These are phyloP conservation scores for Chionis minor DNA, from an alignment of 2,113 vertebrate species.

Conservation along the genomic window DNA sequence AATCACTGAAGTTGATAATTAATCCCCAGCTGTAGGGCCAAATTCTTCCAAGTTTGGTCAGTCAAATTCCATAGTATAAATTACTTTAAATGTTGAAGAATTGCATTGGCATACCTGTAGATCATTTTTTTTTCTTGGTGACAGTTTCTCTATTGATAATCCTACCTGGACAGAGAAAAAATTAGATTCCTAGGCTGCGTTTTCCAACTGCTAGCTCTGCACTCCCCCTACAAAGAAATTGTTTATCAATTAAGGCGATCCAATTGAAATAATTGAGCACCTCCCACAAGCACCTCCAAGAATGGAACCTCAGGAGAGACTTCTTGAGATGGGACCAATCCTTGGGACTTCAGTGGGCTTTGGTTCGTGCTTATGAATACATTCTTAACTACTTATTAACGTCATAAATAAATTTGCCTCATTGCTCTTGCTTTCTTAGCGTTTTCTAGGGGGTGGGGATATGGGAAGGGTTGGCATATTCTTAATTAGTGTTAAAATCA, in stretches of 20 bases:
- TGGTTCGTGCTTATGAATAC: background rate
- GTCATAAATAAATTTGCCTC: background rate
- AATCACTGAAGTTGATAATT: background rate
- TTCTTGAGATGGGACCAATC: background rate
- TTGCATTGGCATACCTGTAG: background rate
- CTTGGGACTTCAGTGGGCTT: background rate
- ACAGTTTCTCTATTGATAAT: background rate
- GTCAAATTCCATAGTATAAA: background rate
- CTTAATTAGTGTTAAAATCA: constrained; percentile 5
- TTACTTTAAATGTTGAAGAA: background rate
- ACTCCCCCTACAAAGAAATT: background rate
- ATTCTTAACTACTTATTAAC: background rate
- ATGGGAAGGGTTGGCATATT: background rate
- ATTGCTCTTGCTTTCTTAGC: background rate
- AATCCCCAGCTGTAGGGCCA: background rate
- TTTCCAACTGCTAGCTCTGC: background rate
- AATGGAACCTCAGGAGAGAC: background rate
- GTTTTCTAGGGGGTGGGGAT: background rate
- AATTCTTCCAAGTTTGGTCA: background rate
- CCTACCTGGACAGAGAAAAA: background rate
- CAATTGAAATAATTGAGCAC: background rate
- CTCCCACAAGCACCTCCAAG: background rate
- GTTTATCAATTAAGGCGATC: background rate
- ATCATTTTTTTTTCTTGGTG: background rate
- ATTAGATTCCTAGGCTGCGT: background rate